phyloP scores from a whole-genome alignment of 2,797 vertebrate species.

The Antrozous pallidus region DNA sequence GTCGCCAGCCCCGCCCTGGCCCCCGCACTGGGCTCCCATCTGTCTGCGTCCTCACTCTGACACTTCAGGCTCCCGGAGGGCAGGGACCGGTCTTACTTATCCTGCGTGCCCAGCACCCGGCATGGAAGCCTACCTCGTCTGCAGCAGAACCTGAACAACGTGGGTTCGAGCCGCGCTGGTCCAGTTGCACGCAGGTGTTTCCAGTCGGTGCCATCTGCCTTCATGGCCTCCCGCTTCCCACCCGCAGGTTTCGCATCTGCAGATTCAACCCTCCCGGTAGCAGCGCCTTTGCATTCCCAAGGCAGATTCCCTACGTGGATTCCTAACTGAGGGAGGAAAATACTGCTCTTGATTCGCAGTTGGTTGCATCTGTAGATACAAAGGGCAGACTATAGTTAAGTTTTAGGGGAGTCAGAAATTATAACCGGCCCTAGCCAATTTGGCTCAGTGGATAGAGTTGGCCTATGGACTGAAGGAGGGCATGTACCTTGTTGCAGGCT shows the following conservation, averaged over 20 bases:
- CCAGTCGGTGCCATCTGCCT: not conserved
- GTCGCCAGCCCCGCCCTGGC: not conserved
- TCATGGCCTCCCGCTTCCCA: not conserved
- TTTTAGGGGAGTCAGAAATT: not conserved
- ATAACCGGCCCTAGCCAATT: not conserved
- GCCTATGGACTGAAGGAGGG: not conserved
- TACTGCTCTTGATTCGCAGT: not conserved
- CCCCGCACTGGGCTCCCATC: not conserved
- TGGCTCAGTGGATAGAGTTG: not conserved
- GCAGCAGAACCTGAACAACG: not conserved
- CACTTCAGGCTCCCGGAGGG: no score
- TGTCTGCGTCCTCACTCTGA: not conserved
- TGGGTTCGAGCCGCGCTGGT: not conserved
- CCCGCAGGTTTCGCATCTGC: not conserved
- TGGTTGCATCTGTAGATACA: not conserved
- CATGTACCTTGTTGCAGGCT: not conserved
- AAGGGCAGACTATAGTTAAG: not conserved
- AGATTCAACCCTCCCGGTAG: not conserved
- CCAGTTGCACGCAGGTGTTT: not conserved
- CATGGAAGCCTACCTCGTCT: rapidly evolving
- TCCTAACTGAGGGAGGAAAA: not conserved
- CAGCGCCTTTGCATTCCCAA: not conserved
- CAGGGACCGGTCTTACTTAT: rapidly evolving
- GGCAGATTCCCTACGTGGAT: not conserved
- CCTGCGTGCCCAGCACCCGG: not conserved